Evolutionary conservation across 1,140 invertebrate species (phyloP), one percentile per base, ranked within the genome.

Genomic region (Thaumatotibia leucotreta): DNA sequence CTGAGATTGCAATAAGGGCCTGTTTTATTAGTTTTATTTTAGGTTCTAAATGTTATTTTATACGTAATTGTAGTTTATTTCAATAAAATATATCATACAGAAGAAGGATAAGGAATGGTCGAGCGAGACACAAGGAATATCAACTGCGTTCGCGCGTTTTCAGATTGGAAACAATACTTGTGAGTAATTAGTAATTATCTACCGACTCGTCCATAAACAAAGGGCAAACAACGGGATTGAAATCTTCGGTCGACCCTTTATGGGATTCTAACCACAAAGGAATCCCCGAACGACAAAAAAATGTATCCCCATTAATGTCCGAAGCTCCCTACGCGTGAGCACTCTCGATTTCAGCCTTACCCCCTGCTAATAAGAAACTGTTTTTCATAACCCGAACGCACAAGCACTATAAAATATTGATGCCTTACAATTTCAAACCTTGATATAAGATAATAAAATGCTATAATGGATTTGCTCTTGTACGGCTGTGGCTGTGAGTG

Each of bases 361-460:
- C 66, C 50, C 33, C 11, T 23, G 61, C 33, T 17, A 54, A 14
- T 75, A 79, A 88, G 74, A 82, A 75, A 52, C 72, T 65, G 50
- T 76, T 84, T 86, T 87, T 8, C 61, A 65, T 73, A 63, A 64
- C 64, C 49, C 62, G 10, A 35, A 17, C 32, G 52, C 35, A 67
- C 64, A 63, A 33, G 66, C 65, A 70, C 65, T 70, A 73, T 77
- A 75, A 81, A 73, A 76, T 72, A 67, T 63, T 73, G 74, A 78
- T 82, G 77, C 72, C 77, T 78, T 82, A 81, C 79, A 77, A 86
- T 78, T 80, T 74, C 75, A 65, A 80, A 81, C 74, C 77, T 83
- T 82, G 79, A 86, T 83, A 76, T 76, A 72, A 83, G 84, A 87
- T 86, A 86, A 86, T 89, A 86, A 88, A 88, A 83, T 75, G 73